Percentiles rank a stretch among this genome's conserved stretches.
phyloP scores from a whole-genome alignment of 2,888 invertebrate species.

The Baccha elongata region DNA sequence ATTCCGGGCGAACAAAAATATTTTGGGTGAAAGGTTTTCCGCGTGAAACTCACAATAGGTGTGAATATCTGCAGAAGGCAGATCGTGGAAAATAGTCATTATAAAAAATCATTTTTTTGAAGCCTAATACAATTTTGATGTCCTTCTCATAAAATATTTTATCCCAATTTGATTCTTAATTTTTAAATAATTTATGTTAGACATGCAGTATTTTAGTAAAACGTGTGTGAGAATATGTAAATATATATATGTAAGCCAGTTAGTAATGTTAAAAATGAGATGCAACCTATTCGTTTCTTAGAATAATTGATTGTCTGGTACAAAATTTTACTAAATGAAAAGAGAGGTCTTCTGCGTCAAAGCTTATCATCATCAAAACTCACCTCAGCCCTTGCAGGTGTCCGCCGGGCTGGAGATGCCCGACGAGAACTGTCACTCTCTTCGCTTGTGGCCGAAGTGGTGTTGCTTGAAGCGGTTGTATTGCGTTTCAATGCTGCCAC shows the following conservation, averaged over 20 bases:
- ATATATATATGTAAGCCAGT: conserved; percentile 3
- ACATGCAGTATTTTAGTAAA: not conserved
- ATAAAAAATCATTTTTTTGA: not conserved
- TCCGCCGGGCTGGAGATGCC: conserved; percentile 86
- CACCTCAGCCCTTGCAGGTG: conserved; percentile 90
- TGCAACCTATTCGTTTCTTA: conserved; percentile 3
- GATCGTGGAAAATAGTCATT: no score
- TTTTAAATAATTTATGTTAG: no score
- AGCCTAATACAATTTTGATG: conserved; percentile 50
- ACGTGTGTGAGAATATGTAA: not conserved
- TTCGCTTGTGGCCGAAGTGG: conserved; percentile 81
- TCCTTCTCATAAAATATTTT: conserved; percentile 34
- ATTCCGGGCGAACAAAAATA: no score
- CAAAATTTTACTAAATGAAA: conserved; percentile 77
- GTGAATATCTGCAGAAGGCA: no score
- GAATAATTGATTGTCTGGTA: not conserved
- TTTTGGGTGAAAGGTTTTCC: no score
- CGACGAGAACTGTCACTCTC: conserved; percentile 84
- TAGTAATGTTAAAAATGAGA: conserved; percentile 31
- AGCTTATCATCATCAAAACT: conserved; percentile 82
- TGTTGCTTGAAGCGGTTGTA: conserved; percentile 76
- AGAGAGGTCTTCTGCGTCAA: conserved; percentile 34
- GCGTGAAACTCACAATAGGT: no score
- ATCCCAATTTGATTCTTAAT: conserved; percentile 16
- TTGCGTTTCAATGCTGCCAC: conserved; percentile 83